phyloP scores from a whole-genome alignment of 2,888 invertebrate genomes.

The Eudasyphora cyanicolor region DNA sequence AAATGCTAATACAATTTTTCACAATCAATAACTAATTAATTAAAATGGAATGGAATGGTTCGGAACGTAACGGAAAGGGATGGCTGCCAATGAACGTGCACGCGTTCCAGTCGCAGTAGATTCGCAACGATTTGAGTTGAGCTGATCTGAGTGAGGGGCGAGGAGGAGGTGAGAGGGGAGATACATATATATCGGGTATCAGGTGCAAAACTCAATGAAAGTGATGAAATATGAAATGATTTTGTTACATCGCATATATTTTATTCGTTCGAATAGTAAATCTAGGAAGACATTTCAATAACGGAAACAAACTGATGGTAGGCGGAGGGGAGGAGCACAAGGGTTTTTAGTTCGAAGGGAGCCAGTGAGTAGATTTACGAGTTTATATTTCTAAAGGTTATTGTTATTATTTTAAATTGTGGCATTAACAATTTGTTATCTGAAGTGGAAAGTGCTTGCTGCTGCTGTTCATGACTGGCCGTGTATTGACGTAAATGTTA shows the following conservation, averaged over 20 bases:
- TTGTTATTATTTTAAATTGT: constrained; percentile 3
- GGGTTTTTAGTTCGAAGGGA: background rate
- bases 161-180: too few relatives aligned
- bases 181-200: too few relatives aligned
- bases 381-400: constrained; percentile 3
- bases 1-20: constrained; percentile 18
- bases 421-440: background rate
- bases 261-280: background rate
- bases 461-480: background rate
- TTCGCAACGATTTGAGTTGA: background rate
- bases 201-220: constrained; percentile 2
- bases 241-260: background rate
- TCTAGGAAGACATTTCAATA: too few relatives aligned
- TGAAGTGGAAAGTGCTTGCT: background rate
- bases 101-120: background rate
- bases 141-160: background rate
- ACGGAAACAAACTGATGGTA: too few relatives aligned
- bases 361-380: background rate
- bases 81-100: background rate
- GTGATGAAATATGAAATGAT: constrained; percentile 21
- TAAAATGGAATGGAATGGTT: constrained; percentile 35
- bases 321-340: background rate
- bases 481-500: background rate
- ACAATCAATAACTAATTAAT: constrained; percentile 48
- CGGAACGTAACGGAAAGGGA: too few relatives aligned